Evolutionary conservation across 2,797 vertebrate species (phyloP), one percentile per base, ranked within the genome.

Genomic region (Chiloscyllium punctatum): DNA sequence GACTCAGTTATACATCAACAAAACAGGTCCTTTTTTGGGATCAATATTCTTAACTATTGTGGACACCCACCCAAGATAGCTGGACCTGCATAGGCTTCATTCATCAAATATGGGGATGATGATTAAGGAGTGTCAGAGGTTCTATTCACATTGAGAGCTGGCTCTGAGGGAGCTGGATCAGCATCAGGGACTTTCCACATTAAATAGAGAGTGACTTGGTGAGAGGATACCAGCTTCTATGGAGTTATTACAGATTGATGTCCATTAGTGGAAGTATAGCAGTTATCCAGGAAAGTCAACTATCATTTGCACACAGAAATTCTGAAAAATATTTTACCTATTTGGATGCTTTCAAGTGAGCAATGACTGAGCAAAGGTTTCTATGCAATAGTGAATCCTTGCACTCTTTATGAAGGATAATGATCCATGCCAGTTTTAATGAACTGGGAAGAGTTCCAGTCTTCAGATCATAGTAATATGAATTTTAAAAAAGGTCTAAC

Each of bases 401-500:
- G 8, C 90, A 69, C 37, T 92, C 66, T n/a, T 69, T 69, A 92
- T 69, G 66, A 92, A 92, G 66, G 90, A 92, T 92, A 92, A 92
- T 69, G 90, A 92, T 68, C 90, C 90, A 69, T 69, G 90, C 66
- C 90, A 69, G n/a, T 69, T 92, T 69, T 92, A 92, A 92, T 92
- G 90, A 92, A 69, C 37, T 92, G 90, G 90, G 90, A 92, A 42
- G 62, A 92, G 62, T 92, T 66, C 90, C 90, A 92, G 90, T 69
- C 66, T 92, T 92, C n/a, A 92, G 90, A 69, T 92, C 66, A 11
- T 92, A 23, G 37, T 42, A 92, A 69, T 92, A 69, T 27, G 42
- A 42, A 68, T 11, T 42, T 69, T 69, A 42, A 92, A 69, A 42
- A 92, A 8, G n/a, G 21, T 48, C n/a, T 42, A 42, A 92, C 42